Conservation (phyloP, 2,888 invertebrate genomes). For the Mayetiola destructor region DNA sequence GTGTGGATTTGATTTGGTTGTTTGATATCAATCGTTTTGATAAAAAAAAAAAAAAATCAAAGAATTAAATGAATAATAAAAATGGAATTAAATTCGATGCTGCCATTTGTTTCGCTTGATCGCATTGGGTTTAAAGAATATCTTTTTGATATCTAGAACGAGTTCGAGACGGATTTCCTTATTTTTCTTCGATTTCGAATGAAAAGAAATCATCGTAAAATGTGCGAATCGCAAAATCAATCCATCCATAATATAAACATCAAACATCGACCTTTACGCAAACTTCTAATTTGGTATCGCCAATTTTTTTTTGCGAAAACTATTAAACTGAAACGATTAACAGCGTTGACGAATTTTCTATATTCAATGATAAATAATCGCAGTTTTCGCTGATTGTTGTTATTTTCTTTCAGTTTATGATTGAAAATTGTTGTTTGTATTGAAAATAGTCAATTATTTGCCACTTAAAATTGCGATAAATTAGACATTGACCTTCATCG, state of each 20-base stretch:
- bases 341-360: too few species aligned
- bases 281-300: not conserved
- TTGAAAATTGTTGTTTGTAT: not conserved
- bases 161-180: too few species aligned
- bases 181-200: too few species aligned
- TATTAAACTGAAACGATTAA: not conserved
- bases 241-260: too few species aligned
- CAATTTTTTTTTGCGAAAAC: not conserved
- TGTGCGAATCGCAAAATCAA: too few species aligned
- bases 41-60: not conserved
- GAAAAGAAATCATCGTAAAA: too few species aligned
- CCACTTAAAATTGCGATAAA: not conserved
- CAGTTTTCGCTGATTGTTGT: not conserved
- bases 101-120: too few species aligned
- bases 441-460: not conserved
- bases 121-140: too few species aligned
- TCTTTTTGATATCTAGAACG: too few species aligned
- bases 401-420: not conserved
- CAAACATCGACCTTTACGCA: too few species aligned
- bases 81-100: too few species aligned
- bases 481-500: slow-evolving; percentile 13
- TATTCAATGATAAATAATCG: too few species aligned
- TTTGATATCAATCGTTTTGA: not conserved
- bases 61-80: not conserved
- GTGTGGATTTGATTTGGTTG: not conserved